A percentile compares a stretch with the other conserved stretches of the same genome.
Conservation (phyloP, 2,888 invertebrate species). For the Pharmacophagus antenor region DNA sequence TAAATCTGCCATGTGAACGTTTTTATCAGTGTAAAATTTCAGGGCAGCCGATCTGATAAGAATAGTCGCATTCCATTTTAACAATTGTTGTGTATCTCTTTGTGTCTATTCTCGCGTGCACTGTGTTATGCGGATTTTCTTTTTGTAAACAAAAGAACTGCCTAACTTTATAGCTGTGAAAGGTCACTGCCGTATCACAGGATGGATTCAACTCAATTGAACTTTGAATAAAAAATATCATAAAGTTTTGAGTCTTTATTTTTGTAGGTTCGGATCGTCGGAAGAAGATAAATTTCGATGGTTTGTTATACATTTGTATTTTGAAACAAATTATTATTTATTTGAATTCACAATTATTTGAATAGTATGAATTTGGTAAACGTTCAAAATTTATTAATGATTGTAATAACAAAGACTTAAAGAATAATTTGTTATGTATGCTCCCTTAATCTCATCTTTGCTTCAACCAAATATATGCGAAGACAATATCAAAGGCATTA, state of each 20-base stretch:
- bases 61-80: constrained; percentile 17
- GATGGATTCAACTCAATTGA: not conserved
- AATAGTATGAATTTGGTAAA: too few species aligned
- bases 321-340: too few species aligned
- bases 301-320: not conserved
- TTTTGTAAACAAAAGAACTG: constrained; percentile 3
- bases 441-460: too few species aligned
- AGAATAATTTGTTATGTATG: too few species aligned
- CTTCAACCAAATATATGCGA: too few species aligned
- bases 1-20: constrained; percentile 43
- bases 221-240: not conserved
- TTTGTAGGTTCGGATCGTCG: not conserved
- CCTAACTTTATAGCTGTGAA: not conserved
- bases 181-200: constrained; percentile 9
- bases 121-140: not conserved
- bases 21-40: constrained; percentile 49
- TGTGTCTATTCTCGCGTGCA: constrained; percentile 2
- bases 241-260: not conserved
- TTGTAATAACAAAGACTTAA: too few species aligned
- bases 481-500: too few species aligned
- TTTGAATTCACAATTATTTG: too few species aligned
- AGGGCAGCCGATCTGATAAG: constrained; percentile 38
- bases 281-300: not conserved
- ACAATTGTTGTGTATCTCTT: constrained; percentile 17
- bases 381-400: too few species aligned